A percentile compares a stretch with the other conserved stretches of the same genome.
Evolutionary conservation across 2,797 vertebrate species (phyloP).

Genomic region (Acrossocheilus fasciatus): DNA sequence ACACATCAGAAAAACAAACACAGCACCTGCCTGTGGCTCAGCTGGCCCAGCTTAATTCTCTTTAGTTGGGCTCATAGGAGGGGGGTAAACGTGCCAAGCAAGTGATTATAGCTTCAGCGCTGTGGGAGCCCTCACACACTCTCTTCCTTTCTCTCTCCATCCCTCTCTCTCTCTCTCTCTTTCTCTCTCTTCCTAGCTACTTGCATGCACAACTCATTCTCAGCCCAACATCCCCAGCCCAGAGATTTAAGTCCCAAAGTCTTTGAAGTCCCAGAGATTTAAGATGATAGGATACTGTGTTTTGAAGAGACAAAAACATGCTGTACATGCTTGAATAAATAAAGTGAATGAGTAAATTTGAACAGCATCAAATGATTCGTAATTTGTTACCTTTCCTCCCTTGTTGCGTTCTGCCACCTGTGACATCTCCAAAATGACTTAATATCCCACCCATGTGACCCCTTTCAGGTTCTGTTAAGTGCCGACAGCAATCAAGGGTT

Average conservation of each 20-base stretch:
- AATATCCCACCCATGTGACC: constrained; percentile 21
- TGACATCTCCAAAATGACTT: constrained; percentile 31
- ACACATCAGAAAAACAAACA: constrained; percentile 67
- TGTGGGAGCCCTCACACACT: constrained; percentile 32
- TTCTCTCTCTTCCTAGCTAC: neutral
- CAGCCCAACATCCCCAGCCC: constrained; percentile 30
- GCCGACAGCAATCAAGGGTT: constrained; percentile 37
- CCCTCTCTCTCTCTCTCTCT: neutral
- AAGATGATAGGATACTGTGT: neutral
- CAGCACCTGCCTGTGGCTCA: constrained; percentile 60
- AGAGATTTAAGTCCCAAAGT: neutral
- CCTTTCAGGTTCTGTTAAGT: constrained; percentile 33
- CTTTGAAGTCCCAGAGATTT: neutral
- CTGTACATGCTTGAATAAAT: neutral
- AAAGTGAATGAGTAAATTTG: neutral
- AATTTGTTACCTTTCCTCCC: neutral
- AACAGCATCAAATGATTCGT: neutral
- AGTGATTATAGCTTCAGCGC: constrained; percentile 54
- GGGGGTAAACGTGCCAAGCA: constrained; percentile 39
- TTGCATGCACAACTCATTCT: constrained; percentile 58
- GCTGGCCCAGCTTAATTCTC: constrained; percentile 57
- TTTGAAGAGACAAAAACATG: constrained; percentile 5
- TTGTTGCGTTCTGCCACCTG: constrained; percentile 15
- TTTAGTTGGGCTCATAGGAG: constrained; percentile 50
- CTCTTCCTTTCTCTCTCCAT: neutral